Percentiles rank a stretch among this genome's conserved stretches.
Evolutionary conservation across 2,797 vertebrate genomes (phyloP).

Genomic region (Labeo calbasu): DNA sequence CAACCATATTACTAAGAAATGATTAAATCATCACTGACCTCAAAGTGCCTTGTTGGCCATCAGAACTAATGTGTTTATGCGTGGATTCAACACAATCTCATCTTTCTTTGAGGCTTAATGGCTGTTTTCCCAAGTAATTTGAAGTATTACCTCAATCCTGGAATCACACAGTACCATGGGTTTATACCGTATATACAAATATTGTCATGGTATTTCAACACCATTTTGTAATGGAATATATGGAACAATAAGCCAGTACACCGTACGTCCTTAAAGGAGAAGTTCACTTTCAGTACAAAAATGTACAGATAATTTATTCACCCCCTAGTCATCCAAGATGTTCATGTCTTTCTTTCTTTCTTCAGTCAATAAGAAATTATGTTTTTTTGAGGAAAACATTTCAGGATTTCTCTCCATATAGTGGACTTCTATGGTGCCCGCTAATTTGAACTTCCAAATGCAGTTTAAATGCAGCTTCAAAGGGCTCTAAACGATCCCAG

Average conservation of each 20-base stretch:
- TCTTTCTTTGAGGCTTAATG: background rate
- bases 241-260: background rate
- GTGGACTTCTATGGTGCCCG: too few relatives aligned
- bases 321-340: too few relatives aligned
- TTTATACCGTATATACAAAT: background rate
- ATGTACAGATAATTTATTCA: too few relatives aligned
- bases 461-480: too few relatives aligned
- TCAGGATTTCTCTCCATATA: too few relatives aligned
- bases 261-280: background rate
- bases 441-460: too few relatives aligned
- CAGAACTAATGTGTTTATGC: background rate
- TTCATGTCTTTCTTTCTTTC: too few relatives aligned
- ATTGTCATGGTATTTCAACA: background rate
- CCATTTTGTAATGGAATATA: background rate
- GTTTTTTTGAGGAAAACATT: too few relatives aligned
- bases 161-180: background rate
- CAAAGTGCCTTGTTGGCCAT: background rate
- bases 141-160: background rate
- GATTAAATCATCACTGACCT: background rate
- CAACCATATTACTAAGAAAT: slow-evolving; percentile 7
- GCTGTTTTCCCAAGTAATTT: background rate
- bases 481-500: too few relatives aligned
- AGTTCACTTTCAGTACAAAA: too few relatives aligned
- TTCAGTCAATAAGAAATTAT: too few relatives aligned
- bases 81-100: background rate